Base-by-base conservation (phyloP, 2,113 vertebrate genomes). In the Beaufortia kweichowensis region DNA sequence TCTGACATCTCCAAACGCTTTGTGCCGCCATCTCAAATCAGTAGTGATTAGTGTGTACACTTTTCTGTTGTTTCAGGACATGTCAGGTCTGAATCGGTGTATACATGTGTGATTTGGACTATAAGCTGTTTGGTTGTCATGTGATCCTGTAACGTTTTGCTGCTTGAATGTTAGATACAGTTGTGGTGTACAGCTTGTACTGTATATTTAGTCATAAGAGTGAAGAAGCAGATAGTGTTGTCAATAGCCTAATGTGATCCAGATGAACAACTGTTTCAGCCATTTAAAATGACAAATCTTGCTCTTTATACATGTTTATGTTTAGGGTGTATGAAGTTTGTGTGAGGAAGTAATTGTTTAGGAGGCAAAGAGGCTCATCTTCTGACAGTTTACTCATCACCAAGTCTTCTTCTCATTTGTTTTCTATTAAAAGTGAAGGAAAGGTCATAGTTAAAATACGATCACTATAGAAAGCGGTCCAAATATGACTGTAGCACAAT, bases 21-120 rank as follows among this genome's bases (percentile, higher is more conserved):
- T 68, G 11, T 77, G 64, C 35, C 57, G 35, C 61, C 57, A 48
- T 61, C 15, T 61, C 19, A 61, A 74, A 48, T 74, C 9, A 23
- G 57, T 6, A 11, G 19, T 61, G 70, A 48, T 74, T 74, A 46
- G n/a, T 24, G 31, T 26, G 43, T 24, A 29, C 2, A 21, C 39
- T 48, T 74, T 26, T 43, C 70, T 73, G 35, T 41, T 17, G 28
- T 69, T 71, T 72, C 24, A 28, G 4, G 48, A 33, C 61, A 24
- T 48, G 15, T 60, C 75, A 7, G 56, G 69, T 15, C 3, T 28
- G 72, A 48, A 35, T 62, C 19, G 19, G 29, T 31, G 72, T 41
- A 17, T 9, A 4, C 48, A n/a, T 60, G 61, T 64, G 31, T 33
- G 56, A 26, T 48, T 31, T 26, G 5, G 33, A 59, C 68, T n/a